phyloP scores from a whole-genome alignment of 2,888 invertebrate genomes.

The Oscheius onirici region DNA sequence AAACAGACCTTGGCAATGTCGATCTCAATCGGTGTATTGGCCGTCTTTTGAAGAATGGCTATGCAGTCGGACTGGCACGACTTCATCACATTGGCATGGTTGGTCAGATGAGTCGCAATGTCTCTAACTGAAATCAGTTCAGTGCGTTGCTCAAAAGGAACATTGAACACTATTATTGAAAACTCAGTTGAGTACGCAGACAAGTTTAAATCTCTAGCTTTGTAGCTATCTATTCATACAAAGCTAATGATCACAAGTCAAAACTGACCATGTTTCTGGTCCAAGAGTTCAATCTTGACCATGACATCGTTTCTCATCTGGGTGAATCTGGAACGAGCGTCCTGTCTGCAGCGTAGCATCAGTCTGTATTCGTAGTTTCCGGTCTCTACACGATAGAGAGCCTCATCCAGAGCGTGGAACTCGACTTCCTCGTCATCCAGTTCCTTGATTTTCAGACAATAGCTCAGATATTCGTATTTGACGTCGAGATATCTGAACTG shows the following conservation, averaged over 20 bases:
- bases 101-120: conserved; percentile 81
- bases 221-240: too few relatives aligned
- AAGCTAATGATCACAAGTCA: too few relatives aligned
- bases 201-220: too few relatives aligned
- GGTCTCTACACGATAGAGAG: conserved; percentile 94
- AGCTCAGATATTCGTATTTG: conserved; percentile 98
- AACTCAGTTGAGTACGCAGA: not conserved
- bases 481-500: conserved; percentile 85
- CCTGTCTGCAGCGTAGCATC: conserved; percentile 92
- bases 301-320: conserved; percentile 84
- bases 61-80: conserved; percentile 79
- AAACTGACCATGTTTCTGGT: conserved; percentile 88
- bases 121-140: conserved; percentile 81
- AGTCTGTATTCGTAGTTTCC: conserved; percentile 98
- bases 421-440: conserved; percentile 89
- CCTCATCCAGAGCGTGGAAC: conserved; percentile 81
- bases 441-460: conserved; percentile 98
- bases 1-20: conserved; percentile 45
- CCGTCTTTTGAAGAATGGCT: conserved; percentile 48
- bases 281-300: conserved; percentile 94
- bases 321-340: conserved; percentile 83
- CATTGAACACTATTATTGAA: not conserved
- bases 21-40: conserved; percentile 53
- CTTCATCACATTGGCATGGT: conserved; percentile 86
- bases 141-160: not conserved